phyloP scores from a whole-genome alignment of 2,888 invertebrate genomes.

The Chirona hameri region DNA sequence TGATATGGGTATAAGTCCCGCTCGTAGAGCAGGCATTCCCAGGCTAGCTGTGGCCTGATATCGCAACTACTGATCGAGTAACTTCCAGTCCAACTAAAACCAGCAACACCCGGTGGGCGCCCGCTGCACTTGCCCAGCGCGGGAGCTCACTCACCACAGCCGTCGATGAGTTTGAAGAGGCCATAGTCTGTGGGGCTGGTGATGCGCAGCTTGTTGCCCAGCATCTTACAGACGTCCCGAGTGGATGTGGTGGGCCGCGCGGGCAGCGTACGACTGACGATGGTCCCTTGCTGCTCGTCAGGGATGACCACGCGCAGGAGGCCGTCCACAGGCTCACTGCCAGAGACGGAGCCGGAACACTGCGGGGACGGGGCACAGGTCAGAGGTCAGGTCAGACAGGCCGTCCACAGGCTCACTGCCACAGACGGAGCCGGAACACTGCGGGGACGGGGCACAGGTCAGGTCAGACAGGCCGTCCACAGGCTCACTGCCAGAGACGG shows the following conservation, averaged over 20 bases:
- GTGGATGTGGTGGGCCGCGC: conserved; percentile 91
- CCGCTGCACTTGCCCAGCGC: too few species aligned
- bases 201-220: conserved; percentile 90
- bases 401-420: neutral
- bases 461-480: too few species aligned
- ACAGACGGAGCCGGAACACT: neutral
- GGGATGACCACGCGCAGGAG: conserved; percentile 88
- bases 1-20: too few species aligned
- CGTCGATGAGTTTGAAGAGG: conserved; percentile 81
- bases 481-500: too few species aligned
- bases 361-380: too few species aligned
- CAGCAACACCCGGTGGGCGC: too few species aligned
- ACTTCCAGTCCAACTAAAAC: too few species aligned
- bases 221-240: conserved; percentile 85
- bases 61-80: too few species aligned
- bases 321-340: conserved; percentile 48
- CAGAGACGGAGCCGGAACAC: too few species aligned
- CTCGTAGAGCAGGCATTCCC: too few species aligned
- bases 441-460: neutral
- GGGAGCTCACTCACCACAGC: conserved; percentile 82
- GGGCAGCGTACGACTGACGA: conserved; percentile 86
- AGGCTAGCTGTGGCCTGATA: too few species aligned
- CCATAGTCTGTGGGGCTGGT: conserved; percentile 96
- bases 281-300: conserved; percentile 87
- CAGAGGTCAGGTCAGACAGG: too few species aligned